A percentile compares a stretch with the other conserved stretches of the same genome.
phyloP scores from a whole-genome alignment of 1,140 invertebrate species.

The Drosophila bocqueti region DNA sequence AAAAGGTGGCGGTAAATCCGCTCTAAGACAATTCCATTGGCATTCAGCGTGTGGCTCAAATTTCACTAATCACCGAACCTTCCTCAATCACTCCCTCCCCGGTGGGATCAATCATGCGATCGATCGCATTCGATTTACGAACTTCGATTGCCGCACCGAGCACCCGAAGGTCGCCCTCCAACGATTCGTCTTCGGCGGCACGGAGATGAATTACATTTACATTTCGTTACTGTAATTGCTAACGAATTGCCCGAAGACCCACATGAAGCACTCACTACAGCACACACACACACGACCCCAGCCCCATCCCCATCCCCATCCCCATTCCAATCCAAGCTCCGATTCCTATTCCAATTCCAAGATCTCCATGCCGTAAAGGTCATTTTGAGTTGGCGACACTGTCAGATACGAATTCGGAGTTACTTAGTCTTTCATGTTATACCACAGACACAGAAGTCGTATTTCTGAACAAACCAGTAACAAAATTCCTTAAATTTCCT shows the following conservation, averaged over 20 bases:
- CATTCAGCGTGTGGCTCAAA: slow-evolving; percentile 70
- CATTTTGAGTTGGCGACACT: slow-evolving; percentile 25
- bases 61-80: slow-evolving; percentile 68
- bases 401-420: slow-evolving; percentile 22
- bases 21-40: slow-evolving; percentile 75
- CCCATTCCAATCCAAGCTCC: neutral
- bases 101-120: slow-evolving; percentile 45
- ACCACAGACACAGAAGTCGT: slow-evolving; percentile 25
- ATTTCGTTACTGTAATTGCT: slow-evolving; percentile 67
- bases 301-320: neutral
- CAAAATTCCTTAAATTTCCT: slow-evolving; percentile 18
- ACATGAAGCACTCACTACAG: slow-evolving; percentile 7
- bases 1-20: slow-evolving; percentile 59
- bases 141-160: slow-evolving; percentile 28
- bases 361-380: slow-evolving; percentile 40
- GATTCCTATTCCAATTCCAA: slow-evolving; percentile 5
- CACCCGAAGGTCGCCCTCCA: slow-evolving; percentile 57
- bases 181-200: slow-evolving; percentile 55
- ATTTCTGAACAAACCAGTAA: slow-evolving; percentile 26
- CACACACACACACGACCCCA: slow-evolving; percentile 8
- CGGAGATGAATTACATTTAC: slow-evolving; percentile 74
- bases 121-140: slow-evolving; percentile 48
- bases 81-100: slow-evolving; percentile 33
- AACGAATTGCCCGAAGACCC: slow-evolving; percentile 50
- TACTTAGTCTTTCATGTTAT: slow-evolving; percentile 23